phyloP scores from a whole-genome alignment of 2,797 vertebrate genomes.

The Ceyx erithaca region DNA sequence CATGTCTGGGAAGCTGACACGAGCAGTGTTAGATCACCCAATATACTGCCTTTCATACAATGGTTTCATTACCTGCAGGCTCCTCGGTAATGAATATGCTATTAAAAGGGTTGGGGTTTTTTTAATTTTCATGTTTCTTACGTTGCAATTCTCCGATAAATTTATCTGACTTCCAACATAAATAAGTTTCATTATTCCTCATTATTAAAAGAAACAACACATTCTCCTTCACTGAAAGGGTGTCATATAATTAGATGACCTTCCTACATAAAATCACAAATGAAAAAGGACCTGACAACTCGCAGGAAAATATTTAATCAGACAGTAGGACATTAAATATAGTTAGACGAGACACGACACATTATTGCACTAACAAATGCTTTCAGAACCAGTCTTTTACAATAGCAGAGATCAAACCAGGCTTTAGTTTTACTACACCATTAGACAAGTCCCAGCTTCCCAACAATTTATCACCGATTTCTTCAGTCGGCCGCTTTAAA shows the following conservation, averaged over 20 bases:
- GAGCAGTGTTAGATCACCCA: constrained; percentile 36
- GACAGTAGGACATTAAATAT: constrained; percentile 61
- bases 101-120: constrained; percentile 61
- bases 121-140: constrained; percentile 74
- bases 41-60: constrained; percentile 38
- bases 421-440: constrained; percentile 61
- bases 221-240: constrained; percentile 69
- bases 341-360: constrained; percentile 43
- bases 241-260: constrained; percentile 70
- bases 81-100: constrained; percentile 68
- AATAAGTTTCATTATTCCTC: constrained; percentile 79
- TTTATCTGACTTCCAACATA: constrained; percentile 75
- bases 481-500: constrained; percentile 73
- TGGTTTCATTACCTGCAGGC: constrained; percentile 64
- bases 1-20: neutral
- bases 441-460: constrained; percentile 64
- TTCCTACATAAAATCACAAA: constrained; percentile 68
- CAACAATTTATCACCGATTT: constrained; percentile 68
- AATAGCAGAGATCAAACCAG: constrained; percentile 43
- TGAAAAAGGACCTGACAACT: constrained; percentile 64
- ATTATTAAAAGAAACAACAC: constrained; percentile 77
- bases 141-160: constrained; percentile 74
- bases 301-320: constrained; percentile 68
- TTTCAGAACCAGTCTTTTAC: constrained; percentile 56
- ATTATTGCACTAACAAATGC: constrained; percentile 46